Evolutionary conservation across 1,140 invertebrate species (phyloP).

Genomic region (Hirudo medicinalis): DNA sequence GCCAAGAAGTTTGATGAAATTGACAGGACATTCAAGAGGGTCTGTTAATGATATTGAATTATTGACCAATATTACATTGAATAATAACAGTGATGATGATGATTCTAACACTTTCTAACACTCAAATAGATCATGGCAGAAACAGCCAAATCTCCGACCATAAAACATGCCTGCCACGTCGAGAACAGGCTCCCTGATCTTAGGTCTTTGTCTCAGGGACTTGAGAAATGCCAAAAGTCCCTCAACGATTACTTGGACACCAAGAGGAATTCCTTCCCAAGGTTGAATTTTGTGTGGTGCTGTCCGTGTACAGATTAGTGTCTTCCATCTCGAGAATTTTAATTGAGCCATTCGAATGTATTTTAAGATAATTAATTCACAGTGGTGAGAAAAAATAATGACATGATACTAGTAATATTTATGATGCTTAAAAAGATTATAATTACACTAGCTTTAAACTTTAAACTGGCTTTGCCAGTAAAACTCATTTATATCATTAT

Average conservation of each 20-base stretch:
- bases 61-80: background rate
- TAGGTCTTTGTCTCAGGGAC: slow-evolving; percentile 52
- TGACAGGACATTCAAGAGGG: slow-evolving; percentile 61
- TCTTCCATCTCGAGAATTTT: too few relatives aligned
- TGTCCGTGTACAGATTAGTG: too few relatives aligned
- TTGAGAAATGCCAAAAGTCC: slow-evolving; percentile 79
- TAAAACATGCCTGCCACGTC: slow-evolving; percentile 59
- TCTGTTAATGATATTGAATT: slow-evolving; percentile 31
- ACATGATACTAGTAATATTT: too few relatives aligned
- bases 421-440: too few relatives aligned
- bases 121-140: slow-evolving; percentile 60
- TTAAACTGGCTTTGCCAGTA: too few relatives aligned
- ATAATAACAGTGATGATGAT: too few relatives aligned
- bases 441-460: too few relatives aligned
- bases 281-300: background rate
- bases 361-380: too few relatives aligned
- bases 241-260: slow-evolving; percentile 74
- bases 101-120: background rate
- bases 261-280: slow-evolving; percentile 68
- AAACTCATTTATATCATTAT: too few relatives aligned
- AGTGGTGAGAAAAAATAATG: too few relatives aligned
- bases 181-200: slow-evolving; percentile 61
- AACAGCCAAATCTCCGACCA: slow-evolving; percentile 58
- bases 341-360: too few relatives aligned
- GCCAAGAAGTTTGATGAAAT: slow-evolving; percentile 76